Conservation (phyloP, 92 coral and sea anemone species). For the Epizoanthus scotinus region DNA sequence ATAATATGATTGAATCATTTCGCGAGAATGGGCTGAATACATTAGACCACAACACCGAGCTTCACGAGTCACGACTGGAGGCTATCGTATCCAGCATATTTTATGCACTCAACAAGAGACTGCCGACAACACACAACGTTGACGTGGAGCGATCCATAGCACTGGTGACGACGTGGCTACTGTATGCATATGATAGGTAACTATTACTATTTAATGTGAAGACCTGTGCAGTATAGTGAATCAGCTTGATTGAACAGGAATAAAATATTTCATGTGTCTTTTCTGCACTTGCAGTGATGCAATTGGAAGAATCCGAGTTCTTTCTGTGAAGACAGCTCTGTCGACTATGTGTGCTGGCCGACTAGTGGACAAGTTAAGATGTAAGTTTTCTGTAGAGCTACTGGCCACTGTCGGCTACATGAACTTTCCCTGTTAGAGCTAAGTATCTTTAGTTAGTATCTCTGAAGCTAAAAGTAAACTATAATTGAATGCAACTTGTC, state of each 20-base stretch:
- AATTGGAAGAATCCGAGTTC: conserved; percentile 90
- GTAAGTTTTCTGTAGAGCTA: conserved; percentile 57
- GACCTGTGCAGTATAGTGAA: no score
- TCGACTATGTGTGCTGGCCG: conserved; percentile 95
- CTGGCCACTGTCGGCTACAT: background rate
- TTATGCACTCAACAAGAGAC: conserved; percentile 95
- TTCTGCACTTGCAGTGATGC: conserved; percentile 72
- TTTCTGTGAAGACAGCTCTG: conserved; percentile 96
- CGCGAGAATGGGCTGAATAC: conserved; percentile 96
- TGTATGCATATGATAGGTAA: conserved; percentile 97
- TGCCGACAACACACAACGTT: conserved; percentile 90
- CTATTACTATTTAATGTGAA: no score
- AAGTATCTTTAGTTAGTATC: no score
- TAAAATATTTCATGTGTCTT: background rate
- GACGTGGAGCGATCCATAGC: conserved; percentile 96
- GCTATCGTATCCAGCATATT: conserved; percentile 99
- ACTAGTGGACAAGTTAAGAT: conserved; percentile 93
- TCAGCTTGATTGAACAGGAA: background rate
- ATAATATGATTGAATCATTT: conserved; percentile 99
- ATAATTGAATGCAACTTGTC: no score
- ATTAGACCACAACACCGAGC: conserved; percentile 93
- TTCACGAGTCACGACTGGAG: conserved; percentile 92
- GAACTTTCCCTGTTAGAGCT: no score
- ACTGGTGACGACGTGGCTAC: conserved; percentile 94
- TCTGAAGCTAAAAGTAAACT: no score